These are phyloP conservation scores for Trachelus stipa DNA, from an alignment of 2,888 invertebrate genomes.

Conservation along the genomic window DNA sequence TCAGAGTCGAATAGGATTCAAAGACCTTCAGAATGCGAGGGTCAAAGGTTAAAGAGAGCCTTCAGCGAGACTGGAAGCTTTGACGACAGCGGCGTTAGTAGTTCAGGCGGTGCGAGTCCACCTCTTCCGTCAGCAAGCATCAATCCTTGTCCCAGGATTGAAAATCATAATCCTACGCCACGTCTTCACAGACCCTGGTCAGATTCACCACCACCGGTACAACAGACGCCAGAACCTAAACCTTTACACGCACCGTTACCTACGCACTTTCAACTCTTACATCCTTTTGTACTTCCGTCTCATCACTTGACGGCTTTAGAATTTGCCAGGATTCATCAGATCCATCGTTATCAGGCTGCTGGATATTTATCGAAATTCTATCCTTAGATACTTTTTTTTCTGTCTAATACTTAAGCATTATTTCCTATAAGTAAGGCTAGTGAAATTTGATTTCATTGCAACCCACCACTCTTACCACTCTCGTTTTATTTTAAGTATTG, in stretches of 20 bases:
- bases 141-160: neutral
- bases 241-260: slow-evolving; percentile 35
- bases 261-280: slow-evolving; percentile 20
- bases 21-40: slow-evolving; percentile 16
- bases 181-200: slow-evolving; percentile 54
- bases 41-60: slow-evolving; percentile 32
- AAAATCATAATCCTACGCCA: slow-evolving; percentile 24
- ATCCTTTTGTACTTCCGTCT: slow-evolving; percentile 21
- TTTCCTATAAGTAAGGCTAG: slow-evolving; percentile 24
- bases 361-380: slow-evolving; percentile 27
- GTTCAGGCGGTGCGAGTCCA: slow-evolving; percentile 40
- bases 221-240: slow-evolving; percentile 57
- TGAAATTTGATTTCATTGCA: slow-evolving; percentile 32
- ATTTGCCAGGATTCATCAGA: slow-evolving; percentile 36
- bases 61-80: slow-evolving; percentile 37
- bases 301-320: slow-evolving; percentile 34
- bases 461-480: slow-evolving; percentile 15
- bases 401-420: neutral
- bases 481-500: slow-evolving; percentile 10
- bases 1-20: slow-evolving; percentile 37
- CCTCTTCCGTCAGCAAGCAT: slow-evolving; percentile 19
- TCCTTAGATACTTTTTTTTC: slow-evolving; percentile 10
- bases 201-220: slow-evolving; percentile 43
- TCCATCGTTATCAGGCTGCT: slow-evolving; percentile 23
- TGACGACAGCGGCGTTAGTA: slow-evolving; percentile 46